Evolutionary conservation across 53 echinoderm and acorn worm species (phyloP).

Genomic region (Hippasteria phrygiana): DNA sequence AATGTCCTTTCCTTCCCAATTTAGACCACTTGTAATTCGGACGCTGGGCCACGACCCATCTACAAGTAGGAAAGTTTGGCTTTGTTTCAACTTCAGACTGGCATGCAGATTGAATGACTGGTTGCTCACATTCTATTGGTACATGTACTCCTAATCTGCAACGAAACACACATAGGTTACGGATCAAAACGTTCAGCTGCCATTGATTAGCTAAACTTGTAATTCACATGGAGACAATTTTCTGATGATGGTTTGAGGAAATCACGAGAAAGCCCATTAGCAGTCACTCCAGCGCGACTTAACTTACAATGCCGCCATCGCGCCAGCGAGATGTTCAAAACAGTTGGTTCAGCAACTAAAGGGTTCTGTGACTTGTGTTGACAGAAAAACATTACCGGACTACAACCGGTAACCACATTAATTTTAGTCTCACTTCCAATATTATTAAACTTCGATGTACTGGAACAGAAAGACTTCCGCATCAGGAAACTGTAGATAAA

Average conservation of each 20-base stretch:
- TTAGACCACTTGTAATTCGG: background rate
- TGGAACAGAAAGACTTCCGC: too few species aligned
- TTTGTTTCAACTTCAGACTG: background rate
- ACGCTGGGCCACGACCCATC: background rate
- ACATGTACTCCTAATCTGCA: conserved; percentile 2
- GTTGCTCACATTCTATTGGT: background rate
- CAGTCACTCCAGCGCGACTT: background rate
- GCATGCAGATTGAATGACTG: background rate
- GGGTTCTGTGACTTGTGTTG: too few species aligned
- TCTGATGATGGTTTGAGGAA: background rate
- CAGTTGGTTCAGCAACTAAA: too few species aligned
- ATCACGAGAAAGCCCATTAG: background rate
- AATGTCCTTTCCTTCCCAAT: background rate
- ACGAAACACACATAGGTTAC: background rate
- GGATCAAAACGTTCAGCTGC: background rate
- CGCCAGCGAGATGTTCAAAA: too few species aligned
- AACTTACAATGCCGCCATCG: too few species aligned
- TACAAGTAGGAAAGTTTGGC: background rate
- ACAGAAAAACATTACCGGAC: too few species aligned
- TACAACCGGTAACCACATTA: too few species aligned
- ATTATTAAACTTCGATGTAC: too few species aligned
- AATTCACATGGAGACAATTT: background rate
- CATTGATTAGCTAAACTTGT: background rate
- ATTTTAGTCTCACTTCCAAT: too few species aligned
- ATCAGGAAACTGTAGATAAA: too few species aligned